A percentile compares a stretch with the other conserved stretches of the same genome.
Evolutionary conservation across 1,140 invertebrate species (phyloP).

Genomic region (Philopotamus ludificatus): DNA sequence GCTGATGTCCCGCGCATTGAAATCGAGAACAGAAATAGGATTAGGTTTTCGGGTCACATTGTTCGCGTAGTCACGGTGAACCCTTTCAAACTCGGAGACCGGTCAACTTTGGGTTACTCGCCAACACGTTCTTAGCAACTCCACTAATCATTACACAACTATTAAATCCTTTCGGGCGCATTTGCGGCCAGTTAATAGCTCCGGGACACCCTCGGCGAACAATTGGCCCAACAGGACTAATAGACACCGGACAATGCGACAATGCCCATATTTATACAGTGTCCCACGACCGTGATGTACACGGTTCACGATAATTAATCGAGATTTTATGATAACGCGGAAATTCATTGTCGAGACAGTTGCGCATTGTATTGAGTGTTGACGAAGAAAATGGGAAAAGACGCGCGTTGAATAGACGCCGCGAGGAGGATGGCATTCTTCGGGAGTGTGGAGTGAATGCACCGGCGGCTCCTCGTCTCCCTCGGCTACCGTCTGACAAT

Average conservation of each 20-base stretch:
- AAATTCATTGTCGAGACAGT: neutral
- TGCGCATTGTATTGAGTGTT: neutral
- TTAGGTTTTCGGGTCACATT: constrained; percentile 38
- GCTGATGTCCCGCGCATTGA: constrained; percentile 2
- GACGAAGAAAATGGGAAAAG: neutral
- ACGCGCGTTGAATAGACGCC: neutral
- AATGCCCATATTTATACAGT: too few species aligned
- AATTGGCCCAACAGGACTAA: neutral
- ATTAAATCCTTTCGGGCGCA: constrained; percentile 31
- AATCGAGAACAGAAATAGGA: constrained; percentile 34
- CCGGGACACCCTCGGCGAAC: neutral
- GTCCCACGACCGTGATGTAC: too few species aligned
- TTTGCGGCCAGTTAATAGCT: constrained; percentile 21
- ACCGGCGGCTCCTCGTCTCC: too few species aligned
- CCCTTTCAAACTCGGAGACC: constrained; percentile 23
- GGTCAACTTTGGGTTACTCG: constrained; percentile 22
- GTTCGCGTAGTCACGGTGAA: constrained; percentile 17
- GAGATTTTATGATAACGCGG: too few species aligned
- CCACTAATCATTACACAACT: constrained; percentile 37
- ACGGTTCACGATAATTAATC: too few species aligned
- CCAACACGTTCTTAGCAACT: constrained; percentile 22
- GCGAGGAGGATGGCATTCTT: neutral
- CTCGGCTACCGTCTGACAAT: too few species aligned
- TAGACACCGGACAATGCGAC: too few species aligned
- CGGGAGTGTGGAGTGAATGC: neutral